These are phyloP conservation scores for Megaleporinus macrocephalus DNA, from an alignment of 2,113 vertebrate species.

Conservation along the genomic window DNA sequence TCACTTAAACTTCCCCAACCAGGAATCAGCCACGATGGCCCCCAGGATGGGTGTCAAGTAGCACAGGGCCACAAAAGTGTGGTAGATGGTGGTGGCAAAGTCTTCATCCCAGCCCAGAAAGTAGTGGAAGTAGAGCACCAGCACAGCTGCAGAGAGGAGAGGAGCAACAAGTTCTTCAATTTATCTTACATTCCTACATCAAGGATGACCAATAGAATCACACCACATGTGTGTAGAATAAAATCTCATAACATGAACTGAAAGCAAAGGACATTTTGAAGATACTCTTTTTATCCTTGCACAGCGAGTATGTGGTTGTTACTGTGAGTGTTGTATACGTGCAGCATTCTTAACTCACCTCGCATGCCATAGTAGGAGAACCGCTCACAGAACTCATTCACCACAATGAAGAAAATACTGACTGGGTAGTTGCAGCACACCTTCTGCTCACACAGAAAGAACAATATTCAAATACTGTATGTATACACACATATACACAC, in stretches of 20 bases:
- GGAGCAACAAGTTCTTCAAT: neutral
- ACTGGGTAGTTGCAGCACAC: conserved; percentile 82
- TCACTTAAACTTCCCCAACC: conserved; percentile 98
- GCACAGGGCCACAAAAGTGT: conserved; percentile 92
- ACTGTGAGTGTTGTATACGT: neutral
- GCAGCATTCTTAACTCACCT: conserved; percentile 75
- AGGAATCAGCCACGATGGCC: conserved; percentile 91
- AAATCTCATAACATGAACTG: no score
- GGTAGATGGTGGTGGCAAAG: conserved; percentile 89
- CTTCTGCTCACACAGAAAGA: neutral
- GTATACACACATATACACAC: neutral
- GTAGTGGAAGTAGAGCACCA: conserved; percentile 90
- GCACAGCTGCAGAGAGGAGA: conserved; percentile 80
- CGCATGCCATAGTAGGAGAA: conserved; percentile 99
- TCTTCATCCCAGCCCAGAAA: conserved; percentile 88
- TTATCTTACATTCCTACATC: no score
- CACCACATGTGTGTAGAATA: no score
- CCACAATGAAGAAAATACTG: conserved; percentile 94
- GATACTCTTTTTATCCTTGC: no score
- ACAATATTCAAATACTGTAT: neutral
- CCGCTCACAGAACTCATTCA: conserved; percentile 97
- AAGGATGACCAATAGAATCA: no score
- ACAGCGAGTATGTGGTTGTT: neutral
- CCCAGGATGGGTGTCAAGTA: conserved; percentile 93
- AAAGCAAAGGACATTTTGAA: no score